These are phyloP conservation scores for Sphenodon punctatus DNA, from an alignment of 2,797 vertebrate species.

Conservation along the genomic window DNA sequence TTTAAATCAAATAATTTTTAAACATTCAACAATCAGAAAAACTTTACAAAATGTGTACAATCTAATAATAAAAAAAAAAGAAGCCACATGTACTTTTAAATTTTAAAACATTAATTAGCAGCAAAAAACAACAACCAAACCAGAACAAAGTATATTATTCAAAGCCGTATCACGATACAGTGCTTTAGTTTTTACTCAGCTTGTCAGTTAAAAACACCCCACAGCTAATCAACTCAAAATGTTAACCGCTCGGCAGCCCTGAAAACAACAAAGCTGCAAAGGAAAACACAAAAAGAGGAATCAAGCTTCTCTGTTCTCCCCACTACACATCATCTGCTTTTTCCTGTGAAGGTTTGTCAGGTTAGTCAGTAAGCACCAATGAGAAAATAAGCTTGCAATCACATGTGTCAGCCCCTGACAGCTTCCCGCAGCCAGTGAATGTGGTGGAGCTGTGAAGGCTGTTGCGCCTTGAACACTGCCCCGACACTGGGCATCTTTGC, in stretches of 20 bases:
- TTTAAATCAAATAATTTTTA: too few species aligned
- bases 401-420: slow-evolving; percentile 51
- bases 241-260: neutral
- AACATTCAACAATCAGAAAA: too few species aligned
- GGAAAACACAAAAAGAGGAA: neutral
- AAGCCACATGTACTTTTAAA: too few species aligned
- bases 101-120: too few species aligned
- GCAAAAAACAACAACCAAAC: too few species aligned
- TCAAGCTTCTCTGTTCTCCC: neutral
- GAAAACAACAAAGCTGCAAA: neutral
- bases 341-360: slow-evolving; percentile 61
- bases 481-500: neutral
- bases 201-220: too few species aligned
- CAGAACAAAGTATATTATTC: too few species aligned
- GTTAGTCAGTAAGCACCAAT: neutral
- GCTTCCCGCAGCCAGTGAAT: slow-evolving; percentile 17
- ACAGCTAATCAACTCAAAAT: too few species aligned
- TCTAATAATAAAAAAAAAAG: too few species aligned
- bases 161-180: too few species aligned
- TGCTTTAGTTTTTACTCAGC: too few species aligned
- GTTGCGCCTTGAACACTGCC: neutral
- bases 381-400: slow-evolving; percentile 64
- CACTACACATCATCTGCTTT: neutral
- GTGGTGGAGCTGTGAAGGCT: neutral
- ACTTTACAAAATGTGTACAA: too few species aligned